phyloP scores from a whole-genome alignment of 2,888 invertebrate genomes.

The Amphipyra berbera region DNA sequence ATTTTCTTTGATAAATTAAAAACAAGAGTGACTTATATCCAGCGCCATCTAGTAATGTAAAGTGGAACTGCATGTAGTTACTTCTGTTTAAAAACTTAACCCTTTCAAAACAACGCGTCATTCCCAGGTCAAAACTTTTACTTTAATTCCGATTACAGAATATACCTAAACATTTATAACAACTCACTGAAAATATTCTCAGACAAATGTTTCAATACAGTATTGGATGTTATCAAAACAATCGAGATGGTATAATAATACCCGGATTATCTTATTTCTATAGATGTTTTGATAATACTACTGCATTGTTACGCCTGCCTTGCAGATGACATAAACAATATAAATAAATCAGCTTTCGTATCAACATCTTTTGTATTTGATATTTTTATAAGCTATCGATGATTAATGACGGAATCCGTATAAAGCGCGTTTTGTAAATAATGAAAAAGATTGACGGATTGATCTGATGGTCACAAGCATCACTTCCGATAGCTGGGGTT shows the following conservation, averaged over 20 bases:
- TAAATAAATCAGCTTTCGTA: conserved; percentile 23
- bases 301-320: conserved; percentile 28
- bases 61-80: no score
- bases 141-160: neutral
- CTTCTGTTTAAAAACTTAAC: no score
- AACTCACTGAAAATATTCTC: conserved; percentile 37
- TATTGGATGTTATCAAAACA: conserved; percentile 48
- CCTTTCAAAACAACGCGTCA: no score
- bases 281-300: conserved; percentile 53
- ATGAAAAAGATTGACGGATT: no score
- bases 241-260: conserved; percentile 33
- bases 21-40: no score
- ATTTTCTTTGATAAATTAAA: no score
- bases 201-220: conserved; percentile 32
- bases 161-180: conserved; percentile 33
- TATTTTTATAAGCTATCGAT: conserved; percentile 22
- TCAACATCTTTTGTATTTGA: conserved; percentile 25
- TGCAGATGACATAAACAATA: conserved; percentile 31
- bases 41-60: no score
- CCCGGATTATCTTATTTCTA: conserved; percentile 38
- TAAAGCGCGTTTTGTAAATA: neutral
- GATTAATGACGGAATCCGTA: no score
- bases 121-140: neutral
- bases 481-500: no score
- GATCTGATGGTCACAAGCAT: no score